A percentile compares a stretch with the other conserved stretches of the same genome.
phyloP scores from a whole-genome alignment of 1,140 invertebrate species.

The Camponotus floridanus region DNA sequence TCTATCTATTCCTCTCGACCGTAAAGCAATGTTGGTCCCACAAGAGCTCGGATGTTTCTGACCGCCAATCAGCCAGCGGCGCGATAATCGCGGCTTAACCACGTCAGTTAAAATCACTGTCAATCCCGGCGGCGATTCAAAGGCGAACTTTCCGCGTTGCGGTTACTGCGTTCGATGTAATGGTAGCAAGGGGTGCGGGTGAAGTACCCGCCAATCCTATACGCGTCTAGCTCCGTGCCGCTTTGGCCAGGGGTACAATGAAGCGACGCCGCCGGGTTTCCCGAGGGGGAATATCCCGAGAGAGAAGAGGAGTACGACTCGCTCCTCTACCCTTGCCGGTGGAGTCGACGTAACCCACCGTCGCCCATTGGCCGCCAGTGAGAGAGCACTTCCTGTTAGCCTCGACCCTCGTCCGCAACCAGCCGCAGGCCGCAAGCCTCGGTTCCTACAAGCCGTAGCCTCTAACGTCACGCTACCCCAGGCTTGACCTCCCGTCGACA shows the following conservation, averaged over 20 bases:
- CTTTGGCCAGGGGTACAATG: constrained; percentile 68
- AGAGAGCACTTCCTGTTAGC: constrained; percentile 77
- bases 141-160: constrained; percentile 73
- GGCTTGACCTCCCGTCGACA: constrained; percentile 74
- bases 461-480: constrained; percentile 73
- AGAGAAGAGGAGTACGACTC: constrained; percentile 57
- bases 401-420: constrained; percentile 76
- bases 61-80: constrained; percentile 71
- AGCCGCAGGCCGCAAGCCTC: constrained; percentile 79
- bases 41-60: constrained; percentile 64
- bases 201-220: constrained; percentile 51
- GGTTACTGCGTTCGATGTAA: constrained; percentile 69
- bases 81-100: constrained; percentile 68
- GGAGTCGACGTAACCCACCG: constrained; percentile 56
- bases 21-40: constrained; percentile 11
- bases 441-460: constrained; percentile 73
- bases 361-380: constrained; percentile 65
- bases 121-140: constrained; percentile 70
- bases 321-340: constrained; percentile 45
- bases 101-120: constrained; percentile 74
- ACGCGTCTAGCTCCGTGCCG: constrained; percentile 50
- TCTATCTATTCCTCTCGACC: neutral
- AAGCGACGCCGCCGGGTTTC: constrained; percentile 41
- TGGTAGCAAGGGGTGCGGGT: constrained; percentile 27
- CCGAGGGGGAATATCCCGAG: constrained; percentile 68